phyloP scores from a whole-genome alignment of 1,140 invertebrate species.

The Solenopsis invicta region DNA sequence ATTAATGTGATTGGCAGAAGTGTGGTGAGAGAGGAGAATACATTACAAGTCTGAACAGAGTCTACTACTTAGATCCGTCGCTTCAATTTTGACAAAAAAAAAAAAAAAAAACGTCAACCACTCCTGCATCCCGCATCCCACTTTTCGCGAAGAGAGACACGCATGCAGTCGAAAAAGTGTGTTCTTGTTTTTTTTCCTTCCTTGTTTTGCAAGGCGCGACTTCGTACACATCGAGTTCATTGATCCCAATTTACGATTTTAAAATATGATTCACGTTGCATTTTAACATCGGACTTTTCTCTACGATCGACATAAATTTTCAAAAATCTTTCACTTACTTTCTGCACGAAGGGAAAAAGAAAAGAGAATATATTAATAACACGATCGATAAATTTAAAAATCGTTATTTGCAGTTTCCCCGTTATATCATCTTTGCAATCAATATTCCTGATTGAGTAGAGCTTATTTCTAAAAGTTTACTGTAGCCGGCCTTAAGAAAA shows the following conservation, averaged over 20 bases:
- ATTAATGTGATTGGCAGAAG: slow-evolving; percentile 81
- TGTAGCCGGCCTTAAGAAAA: slow-evolving; percentile 28
- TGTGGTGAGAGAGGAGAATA: slow-evolving; percentile 83
- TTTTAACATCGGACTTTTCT: not conserved
- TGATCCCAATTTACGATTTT: not conserved
- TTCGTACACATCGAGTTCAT: not conserved
- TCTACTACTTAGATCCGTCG: slow-evolving; percentile 82
- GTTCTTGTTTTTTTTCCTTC: slow-evolving; percentile 14
- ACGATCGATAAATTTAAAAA: slow-evolving; percentile 3
- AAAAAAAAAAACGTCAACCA: slow-evolving; percentile 68
- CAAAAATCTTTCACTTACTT: not conserved
- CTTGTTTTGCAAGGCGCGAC: not conserved
- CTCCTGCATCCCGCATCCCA: slow-evolving; percentile 69
- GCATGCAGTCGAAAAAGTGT: not conserved
- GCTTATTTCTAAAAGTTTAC: slow-evolving; percentile 34
- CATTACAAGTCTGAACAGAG: slow-evolving; percentile 85
- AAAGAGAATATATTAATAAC: not conserved
- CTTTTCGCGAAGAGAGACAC: slow-evolving; percentile 49
- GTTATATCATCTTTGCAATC: not conserved
- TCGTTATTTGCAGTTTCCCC: not conserved
- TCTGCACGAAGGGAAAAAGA: not conserved
- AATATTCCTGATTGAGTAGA: not conserved
- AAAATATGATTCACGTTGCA: not conserved
- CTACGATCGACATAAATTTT: not conserved
- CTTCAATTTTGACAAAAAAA: slow-evolving; percentile 76